Evolutionary conservation across 2,113 vertebrate genomes (phyloP), one percentile per base, ranked within the genome.

Genomic region (Carassius gibelio): DNA sequence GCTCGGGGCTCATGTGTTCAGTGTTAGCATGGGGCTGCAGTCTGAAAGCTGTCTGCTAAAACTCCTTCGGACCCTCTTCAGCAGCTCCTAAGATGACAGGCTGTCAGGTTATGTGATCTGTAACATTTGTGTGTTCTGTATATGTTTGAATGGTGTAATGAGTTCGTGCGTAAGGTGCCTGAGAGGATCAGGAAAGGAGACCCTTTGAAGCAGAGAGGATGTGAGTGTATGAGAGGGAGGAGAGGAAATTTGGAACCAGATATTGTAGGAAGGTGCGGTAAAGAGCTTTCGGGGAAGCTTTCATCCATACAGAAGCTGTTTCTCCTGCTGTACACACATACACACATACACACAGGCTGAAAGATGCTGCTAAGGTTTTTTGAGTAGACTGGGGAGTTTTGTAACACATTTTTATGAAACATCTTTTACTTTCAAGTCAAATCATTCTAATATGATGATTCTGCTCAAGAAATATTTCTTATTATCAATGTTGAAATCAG

Each of bases 51-150:
- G 84, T 71, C 84, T 50, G 74, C 64, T 77, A 45, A 81, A 55
- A 72, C 61, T 59, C n/a, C 21, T 83, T 38, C 57, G 79, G 72
- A 82, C 61, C 21, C 9, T 72, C 75, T 45, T 86, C 30, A 19
- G 38, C 68, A 9, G 26, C 61, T 86, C 36, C 38, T 34, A 82
- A 86, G 74, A 84, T 84, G 85, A 88, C 82, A 86, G 82, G 38
- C 72, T 86, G 85, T 82, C 85, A 77, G 82, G 85, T 88, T 86
- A 84, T 75, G 87, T 86, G 85, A 81, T 84, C 68, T 82, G 76
- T 66, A 64, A 71, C 23, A 72, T 84, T 82, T 86, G 21, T 64
- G 30, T 66, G 26, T 52, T 34, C 62, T 34, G 72, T 80, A 36
- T 71, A 59, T 71, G 82, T 75, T 55, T 64, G 77, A 83, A 69